Evolutionary conservation across 2,888 invertebrate species (phyloP).

Genomic region (Drosophila histrio): DNA sequence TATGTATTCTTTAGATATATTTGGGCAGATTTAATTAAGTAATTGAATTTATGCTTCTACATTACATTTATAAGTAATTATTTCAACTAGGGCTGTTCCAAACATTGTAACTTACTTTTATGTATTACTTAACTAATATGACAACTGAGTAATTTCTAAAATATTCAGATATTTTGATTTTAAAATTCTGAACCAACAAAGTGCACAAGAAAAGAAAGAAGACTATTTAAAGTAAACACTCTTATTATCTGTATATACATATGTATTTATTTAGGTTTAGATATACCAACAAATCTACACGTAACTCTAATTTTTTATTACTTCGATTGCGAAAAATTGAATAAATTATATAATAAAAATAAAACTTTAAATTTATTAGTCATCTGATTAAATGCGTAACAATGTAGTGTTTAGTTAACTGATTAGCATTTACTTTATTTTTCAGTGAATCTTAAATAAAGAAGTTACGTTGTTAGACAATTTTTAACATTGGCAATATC

Average conservation of each 20-base stretch:
- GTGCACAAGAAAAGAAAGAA: slow-evolving; percentile 62
- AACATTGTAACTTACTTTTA: slow-evolving; percentile 22
- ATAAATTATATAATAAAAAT: slow-evolving; percentile 30
- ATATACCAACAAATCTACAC: slow-evolving; percentile 57
- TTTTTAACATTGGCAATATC: too few relatives aligned
- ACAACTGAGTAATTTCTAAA: slow-evolving; percentile 36
- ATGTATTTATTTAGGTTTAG: slow-evolving; percentile 57
- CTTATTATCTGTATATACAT: slow-evolving; percentile 61
- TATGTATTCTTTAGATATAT: slow-evolving; percentile 13
- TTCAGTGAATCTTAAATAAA: too few relatives aligned
- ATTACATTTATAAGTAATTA: slow-evolving; percentile 11
- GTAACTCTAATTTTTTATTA: slow-evolving; percentile 51
- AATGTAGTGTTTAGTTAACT: too few relatives aligned
- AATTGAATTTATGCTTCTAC: slow-evolving; percentile 19
- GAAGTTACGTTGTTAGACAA: too few relatives aligned
- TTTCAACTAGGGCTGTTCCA: slow-evolving; percentile 29
- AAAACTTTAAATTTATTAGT: background rate
- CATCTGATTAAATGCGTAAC: too few relatives aligned
- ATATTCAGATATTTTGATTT: slow-evolving; percentile 40
- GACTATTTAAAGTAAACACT: slow-evolving; percentile 62
- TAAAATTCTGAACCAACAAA: slow-evolving; percentile 52
- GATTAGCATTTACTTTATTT: too few relatives aligned
- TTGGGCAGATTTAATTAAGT: slow-evolving; percentile 12
- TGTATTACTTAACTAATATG: slow-evolving; percentile 26
- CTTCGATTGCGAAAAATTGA: slow-evolving; percentile 38